Base-by-base conservation (phyloP, 2,888 invertebrate genomes). In the Vesta saturnalis region DNA sequence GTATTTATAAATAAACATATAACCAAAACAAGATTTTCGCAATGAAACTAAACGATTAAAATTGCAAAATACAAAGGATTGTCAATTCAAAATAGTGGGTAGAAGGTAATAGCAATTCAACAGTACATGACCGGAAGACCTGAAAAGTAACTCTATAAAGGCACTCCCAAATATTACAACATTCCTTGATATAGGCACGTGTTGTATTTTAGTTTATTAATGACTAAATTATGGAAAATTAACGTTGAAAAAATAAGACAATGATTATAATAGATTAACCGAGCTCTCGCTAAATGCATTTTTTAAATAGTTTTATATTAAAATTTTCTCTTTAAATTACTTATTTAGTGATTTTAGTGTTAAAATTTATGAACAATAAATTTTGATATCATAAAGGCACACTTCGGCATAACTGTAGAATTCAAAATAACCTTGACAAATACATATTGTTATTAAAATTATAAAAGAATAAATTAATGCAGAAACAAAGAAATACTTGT, bases 91-190 rank as follows among this genome's bases (percentile, higher is more conserved):
- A 64, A 30, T n/a, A 58, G 19, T 47, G 67, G 61, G 67, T 63
- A 67, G 67, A 63, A 54, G 63, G 67, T 55, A 55, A 63, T 67
- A 35, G 63, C 63, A 63, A 67, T 67, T 67, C 63, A 67, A 67
- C 67, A 67, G 67, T 67, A 67, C 61, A 65, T 69, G 64, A 69
- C 69, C 69, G 69, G 69, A 69, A 65, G 64, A 67, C 63, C 63
- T 63, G 63, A 63, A 62, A 57, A 58, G 60, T 57, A 60, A 59
- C 69, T 61, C 62, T 65, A 69, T 69, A 61, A 55, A 69, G 69
- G 62, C 64, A 62, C 69, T 61, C 69, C 69, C 65, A 69, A 69
- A 69, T 69, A 69, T 69, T 62, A 65, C 69, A 30, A 57, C 69
- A 69, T 69, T 69, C 69, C 69, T 61, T 52, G 46, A 57, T 57